Conservation (phyloP, 2,888 invertebrate species). For the Quadriops clusia region DNA sequence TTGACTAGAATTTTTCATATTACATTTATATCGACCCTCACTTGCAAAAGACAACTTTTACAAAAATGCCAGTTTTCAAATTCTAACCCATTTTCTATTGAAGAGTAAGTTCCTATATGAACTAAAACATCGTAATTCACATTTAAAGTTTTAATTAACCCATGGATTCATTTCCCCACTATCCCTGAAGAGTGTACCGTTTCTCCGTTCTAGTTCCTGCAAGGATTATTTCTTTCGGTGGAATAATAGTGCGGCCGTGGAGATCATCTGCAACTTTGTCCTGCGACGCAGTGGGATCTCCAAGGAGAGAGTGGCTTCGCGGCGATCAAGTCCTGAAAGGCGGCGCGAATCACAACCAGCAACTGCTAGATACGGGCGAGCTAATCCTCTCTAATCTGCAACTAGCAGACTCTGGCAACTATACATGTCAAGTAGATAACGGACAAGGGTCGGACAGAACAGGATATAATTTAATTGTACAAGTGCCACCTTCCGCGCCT, state of each 20-base stretch:
- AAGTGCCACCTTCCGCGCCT: constrained; percentile 66
- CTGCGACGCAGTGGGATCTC: constrained; percentile 55
- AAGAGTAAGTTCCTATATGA: too few species aligned
- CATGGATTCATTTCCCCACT: constrained; percentile 2
- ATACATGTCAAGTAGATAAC: constrained; percentile 60
- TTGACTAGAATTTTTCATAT: neutral
- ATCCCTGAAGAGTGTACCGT: constrained; percentile 1
- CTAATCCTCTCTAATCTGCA: constrained; percentile 52
- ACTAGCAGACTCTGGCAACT: constrained; percentile 54
- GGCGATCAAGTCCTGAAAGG: constrained; percentile 45
- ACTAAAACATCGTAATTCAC: too few species aligned
- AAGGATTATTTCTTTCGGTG: constrained; percentile 59
- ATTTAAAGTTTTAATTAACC: too few species aligned
- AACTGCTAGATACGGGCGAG: constrained; percentile 53
- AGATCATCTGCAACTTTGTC: constrained; percentile 50
- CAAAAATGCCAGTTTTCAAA: neutral
- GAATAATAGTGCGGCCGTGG: constrained; percentile 53
- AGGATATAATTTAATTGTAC: constrained; percentile 52
- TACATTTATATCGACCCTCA: neutral
- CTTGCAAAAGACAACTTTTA: too few species aligned
- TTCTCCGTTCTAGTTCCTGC: constrained; percentile 43
- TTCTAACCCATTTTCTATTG: too few species aligned
- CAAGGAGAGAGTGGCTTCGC: constrained; percentile 53
- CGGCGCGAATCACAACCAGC: constrained; percentile 47
- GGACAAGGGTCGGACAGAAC: constrained; percentile 55